Conservation (phyloP, 2,797 vertebrate species). For the Hapalemur alaotrensis region DNA sequence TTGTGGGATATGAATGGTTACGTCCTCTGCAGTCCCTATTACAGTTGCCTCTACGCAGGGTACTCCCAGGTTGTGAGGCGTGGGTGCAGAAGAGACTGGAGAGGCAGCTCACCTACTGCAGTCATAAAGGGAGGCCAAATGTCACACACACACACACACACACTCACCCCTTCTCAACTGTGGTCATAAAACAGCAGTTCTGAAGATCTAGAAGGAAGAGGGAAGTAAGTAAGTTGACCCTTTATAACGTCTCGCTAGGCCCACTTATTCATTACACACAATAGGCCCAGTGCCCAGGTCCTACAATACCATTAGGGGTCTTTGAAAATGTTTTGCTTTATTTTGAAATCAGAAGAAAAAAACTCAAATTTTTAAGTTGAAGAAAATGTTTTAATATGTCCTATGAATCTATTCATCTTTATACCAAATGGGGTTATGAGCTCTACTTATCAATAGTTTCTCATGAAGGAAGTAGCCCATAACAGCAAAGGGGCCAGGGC, state of each 20-base stretch:
- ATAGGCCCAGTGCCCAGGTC: neutral
- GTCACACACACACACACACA: neutral
- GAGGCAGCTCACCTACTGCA: neutral
- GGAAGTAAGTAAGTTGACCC: neutral
- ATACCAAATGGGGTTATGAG: neutral
- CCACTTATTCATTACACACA: neutral
- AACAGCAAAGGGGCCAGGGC: neutral
- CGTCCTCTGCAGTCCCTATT: slow-evolving; percentile 76
- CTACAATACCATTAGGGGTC: neutral
- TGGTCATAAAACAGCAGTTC: neutral
- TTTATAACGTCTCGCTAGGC: neutral
- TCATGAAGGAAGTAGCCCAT: too few species aligned
- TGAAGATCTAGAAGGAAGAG: neutral
- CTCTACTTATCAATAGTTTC: neutral
- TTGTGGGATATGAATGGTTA: slow-evolving; percentile 83
- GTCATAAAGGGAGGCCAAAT: neutral
- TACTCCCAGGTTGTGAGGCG: neutral
- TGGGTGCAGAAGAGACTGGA: neutral
- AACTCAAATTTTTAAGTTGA: neutral
- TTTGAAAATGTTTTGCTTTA: neutral
- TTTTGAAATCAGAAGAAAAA: slow-evolving; percentile 27
- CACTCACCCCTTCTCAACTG: neutral
- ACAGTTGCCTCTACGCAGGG: neutral
- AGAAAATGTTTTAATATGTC: neutral
- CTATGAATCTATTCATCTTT: neutral